Percentiles rank a stretch among this genome's conserved stretches.
These are phyloP conservation scores for Hypena proboscidalis DNA, from an alignment of 2,888 invertebrate species.

Conservation along the genomic window DNA sequence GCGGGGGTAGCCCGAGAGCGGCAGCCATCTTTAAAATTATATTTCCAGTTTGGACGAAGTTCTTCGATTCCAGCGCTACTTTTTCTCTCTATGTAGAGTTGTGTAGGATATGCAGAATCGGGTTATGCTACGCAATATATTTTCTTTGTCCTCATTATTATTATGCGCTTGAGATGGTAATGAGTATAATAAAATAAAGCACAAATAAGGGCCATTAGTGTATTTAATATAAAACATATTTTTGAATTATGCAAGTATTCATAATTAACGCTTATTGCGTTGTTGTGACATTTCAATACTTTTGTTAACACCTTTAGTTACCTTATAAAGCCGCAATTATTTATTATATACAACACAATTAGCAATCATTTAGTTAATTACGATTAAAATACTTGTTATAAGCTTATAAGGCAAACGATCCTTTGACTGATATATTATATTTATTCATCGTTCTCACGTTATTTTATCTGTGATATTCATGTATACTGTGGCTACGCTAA, in stretches of 20 bases:
- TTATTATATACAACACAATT: no score
- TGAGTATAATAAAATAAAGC: neutral
- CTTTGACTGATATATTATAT: conserved; percentile 3
- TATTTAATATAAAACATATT: no score
- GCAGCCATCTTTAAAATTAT: conserved; percentile 85
- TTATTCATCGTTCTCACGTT: conserved; percentile 15
- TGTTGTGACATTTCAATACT: conserved; percentile 4
- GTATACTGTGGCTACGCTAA: conserved; percentile 52
- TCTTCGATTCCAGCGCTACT: conserved; percentile 69
- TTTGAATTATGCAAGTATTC: conserved; percentile 20
- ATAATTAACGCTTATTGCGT: neutral
- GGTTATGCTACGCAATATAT: conserved; percentile 29
- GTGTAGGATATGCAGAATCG: conserved; percentile 55
- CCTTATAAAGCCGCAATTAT: no score
- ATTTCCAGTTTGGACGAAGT: conserved; percentile 81
- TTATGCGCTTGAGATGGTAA: neutral
- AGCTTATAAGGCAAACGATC: neutral
- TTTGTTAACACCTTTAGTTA: no score
- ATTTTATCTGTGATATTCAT: conserved; percentile 45
- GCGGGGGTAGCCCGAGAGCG: conserved; percentile 65
- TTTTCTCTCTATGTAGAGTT: conserved; percentile 58
- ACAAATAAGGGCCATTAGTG: neutral
- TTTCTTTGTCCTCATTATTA: neutral
- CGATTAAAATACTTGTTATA: no score
- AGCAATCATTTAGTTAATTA: no score